These are phyloP conservation scores for Cliona cf. orientalis DNA, from an alignment of 37 sponge, comb jelly and placozoan species.

Conservation along the genomic window DNA sequence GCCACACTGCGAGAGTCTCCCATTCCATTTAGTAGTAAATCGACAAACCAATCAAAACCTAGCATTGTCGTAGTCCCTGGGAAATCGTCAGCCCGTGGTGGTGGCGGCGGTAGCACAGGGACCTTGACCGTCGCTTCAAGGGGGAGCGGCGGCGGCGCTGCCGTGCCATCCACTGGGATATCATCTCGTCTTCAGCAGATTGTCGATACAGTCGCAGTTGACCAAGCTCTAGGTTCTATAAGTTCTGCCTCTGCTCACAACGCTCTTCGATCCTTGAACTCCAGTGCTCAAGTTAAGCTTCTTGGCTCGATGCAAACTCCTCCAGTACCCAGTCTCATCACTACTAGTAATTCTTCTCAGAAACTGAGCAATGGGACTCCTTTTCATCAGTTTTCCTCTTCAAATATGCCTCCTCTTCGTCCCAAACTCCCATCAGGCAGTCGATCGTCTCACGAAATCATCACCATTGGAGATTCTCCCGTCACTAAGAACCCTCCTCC, in stretches of 20 bases:
- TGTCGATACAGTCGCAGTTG: conserved; percentile 62
- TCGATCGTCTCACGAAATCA: conserved; percentile 7
- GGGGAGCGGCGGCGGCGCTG: background rate
- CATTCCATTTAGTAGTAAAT: background rate
- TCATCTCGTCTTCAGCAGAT: conserved; percentile 63
- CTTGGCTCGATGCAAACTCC: background rate
- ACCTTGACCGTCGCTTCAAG: background rate
- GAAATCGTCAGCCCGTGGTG: background rate
- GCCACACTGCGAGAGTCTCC: background rate
- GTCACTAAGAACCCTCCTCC: conserved; percentile 41
- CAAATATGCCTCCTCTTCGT: background rate
- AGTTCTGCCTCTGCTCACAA: too few relatives aligned
- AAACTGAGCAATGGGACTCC: background rate
- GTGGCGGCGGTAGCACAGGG: background rate
- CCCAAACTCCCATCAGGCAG: conserved; percentile 8
- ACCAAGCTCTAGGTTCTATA: conserved; percentile 37
- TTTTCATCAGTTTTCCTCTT: too few relatives aligned
- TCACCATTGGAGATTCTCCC: conserved; percentile 33
- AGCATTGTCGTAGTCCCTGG: conserved; percentile 60
- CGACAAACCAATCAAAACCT: conserved; percentile 3
- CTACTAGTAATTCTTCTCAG: background rate
- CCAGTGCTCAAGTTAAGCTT: background rate
- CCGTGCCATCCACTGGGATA: conserved; percentile 43
- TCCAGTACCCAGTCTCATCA: conserved; percentile 24
- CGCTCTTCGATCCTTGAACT: background rate